These are phyloP conservation scores for Leucosticte australis DNA, from an alignment of 2,113 vertebrate species.

Conservation along the genomic window DNA sequence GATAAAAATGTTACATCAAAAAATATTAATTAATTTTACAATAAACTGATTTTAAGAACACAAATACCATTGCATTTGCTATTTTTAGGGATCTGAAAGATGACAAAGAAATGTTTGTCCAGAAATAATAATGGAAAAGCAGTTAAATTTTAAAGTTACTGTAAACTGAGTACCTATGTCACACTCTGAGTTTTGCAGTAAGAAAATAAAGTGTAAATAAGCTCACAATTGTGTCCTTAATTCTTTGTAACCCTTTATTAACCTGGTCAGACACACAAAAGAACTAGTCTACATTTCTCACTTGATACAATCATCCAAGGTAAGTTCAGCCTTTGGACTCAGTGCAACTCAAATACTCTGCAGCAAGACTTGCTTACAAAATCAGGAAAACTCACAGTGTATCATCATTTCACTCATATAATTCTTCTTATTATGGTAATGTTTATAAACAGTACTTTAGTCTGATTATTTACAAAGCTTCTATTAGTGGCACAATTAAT, in stretches of 20 bases:
- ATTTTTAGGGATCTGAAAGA: background rate
- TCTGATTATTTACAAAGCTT: background rate
- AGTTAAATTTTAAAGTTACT: background rate
- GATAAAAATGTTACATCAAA: background rate
- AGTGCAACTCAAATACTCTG: background rate
- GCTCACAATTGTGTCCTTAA: background rate
- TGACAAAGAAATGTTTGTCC: background rate
- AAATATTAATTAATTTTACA: background rate
- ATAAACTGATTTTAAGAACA: background rate
- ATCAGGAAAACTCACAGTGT: background rate
- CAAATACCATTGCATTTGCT: background rate
- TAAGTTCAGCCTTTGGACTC: background rate
- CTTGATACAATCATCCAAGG: background rate
- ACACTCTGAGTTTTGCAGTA: background rate
- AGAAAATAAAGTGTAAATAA: conserved; percentile 26
- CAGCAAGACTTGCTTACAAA: background rate
- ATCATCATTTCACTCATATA: background rate
- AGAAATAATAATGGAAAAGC: background rate
- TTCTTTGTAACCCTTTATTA: background rate
- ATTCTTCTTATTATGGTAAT: background rate
- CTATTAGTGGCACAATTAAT: background rate
- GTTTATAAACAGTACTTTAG: background rate
- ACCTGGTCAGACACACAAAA: background rate
- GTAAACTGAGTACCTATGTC: background rate
- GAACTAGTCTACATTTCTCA: background rate